Conservation (phyloP, 1,140 invertebrate species). For the Oryzaephilus surinamensis region DNA sequence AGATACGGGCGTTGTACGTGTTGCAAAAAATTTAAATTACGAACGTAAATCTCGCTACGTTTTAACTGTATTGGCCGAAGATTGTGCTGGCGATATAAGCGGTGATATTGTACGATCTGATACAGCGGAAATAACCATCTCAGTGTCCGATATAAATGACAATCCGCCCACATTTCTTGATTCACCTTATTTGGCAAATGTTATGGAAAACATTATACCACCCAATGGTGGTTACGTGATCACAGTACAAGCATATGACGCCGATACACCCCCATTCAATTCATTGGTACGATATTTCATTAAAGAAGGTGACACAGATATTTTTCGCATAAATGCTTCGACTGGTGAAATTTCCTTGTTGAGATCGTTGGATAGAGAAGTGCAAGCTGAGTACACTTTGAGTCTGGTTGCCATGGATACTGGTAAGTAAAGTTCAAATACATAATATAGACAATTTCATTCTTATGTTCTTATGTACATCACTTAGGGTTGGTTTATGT, state of each 20-base stretch:
- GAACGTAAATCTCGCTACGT: conserved; percentile 77
- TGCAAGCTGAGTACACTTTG: conserved; percentile 68
- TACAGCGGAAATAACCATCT: conserved; percentile 58
- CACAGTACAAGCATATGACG: conserved; percentile 75
- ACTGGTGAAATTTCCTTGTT: conserved; percentile 78
- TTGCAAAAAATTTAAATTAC: conserved; percentile 85
- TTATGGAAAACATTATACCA: conserved; percentile 84
- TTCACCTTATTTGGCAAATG: conserved; percentile 81
- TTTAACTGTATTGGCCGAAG: conserved; percentile 77
- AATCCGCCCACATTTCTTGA: conserved; percentile 84
- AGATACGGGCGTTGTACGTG: too few relatives aligned
- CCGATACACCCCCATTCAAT: conserved; percentile 82
- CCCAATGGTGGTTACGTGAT: conserved; percentile 66
- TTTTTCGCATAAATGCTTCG: conserved; percentile 80
- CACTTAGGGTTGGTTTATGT: too few relatives aligned
- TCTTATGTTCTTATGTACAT: neutral
- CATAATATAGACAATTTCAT: conserved; percentile 3
- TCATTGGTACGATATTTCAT: conserved; percentile 83
- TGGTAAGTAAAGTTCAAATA: conserved; percentile 54
- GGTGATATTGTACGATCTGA: conserved; percentile 51
- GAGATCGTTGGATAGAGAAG: conserved; percentile 72
- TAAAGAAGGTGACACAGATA: conserved; percentile 80
- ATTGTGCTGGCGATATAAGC: conserved; percentile 58
- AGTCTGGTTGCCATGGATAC: conserved; percentile 87
- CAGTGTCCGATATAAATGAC: conserved; percentile 89